Conservation (phyloP, 1,140 invertebrate species). For the Nixonia krombeini region DNA sequence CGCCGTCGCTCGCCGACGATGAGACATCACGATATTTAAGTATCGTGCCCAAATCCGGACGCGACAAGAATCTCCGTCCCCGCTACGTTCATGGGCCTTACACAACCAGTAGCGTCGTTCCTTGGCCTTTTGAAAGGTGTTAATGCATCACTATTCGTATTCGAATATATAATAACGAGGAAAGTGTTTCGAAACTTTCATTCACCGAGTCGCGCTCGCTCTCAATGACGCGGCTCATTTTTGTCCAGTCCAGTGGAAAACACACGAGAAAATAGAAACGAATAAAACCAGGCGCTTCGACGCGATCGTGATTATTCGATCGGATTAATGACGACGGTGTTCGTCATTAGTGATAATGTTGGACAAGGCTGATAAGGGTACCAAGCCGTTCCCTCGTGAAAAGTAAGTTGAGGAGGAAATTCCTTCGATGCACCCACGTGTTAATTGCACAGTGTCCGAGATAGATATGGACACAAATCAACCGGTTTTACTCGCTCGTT, state of each 20-base stretch:
- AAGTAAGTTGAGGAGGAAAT: neutral
- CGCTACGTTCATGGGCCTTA: constrained; percentile 6
- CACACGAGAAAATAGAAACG: too few relatives aligned
- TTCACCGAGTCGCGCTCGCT: too few relatives aligned
- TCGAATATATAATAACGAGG: constrained; percentile 3
- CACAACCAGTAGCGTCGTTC: constrained; percentile 10
- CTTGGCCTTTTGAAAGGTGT: constrained; percentile 6
- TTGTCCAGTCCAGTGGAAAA: too few relatives aligned
- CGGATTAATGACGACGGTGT: too few relatives aligned
- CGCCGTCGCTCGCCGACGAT: neutral
- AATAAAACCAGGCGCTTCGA: too few relatives aligned
- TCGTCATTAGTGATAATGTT: too few relatives aligned
- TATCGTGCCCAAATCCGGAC: constrained; percentile 10
- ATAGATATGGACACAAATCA: constrained; percentile 22
- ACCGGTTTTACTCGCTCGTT: constrained; percentile 27
- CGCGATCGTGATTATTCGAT: too few relatives aligned
- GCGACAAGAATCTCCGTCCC: constrained; percentile 4
- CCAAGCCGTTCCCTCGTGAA: too few relatives aligned
- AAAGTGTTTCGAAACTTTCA: too few relatives aligned
- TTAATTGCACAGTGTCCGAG: constrained; percentile 23
- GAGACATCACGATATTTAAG: neutral
- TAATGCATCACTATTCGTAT: neutral
- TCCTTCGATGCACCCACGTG: constrained; percentile 1
- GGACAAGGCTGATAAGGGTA: too few relatives aligned
- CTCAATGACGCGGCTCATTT: too few relatives aligned